A percentile compares a stretch with the other conserved stretches of the same genome.
phyloP scores from a whole-genome alignment of 2,888 invertebrate species.

The Athalia circularis region DNA sequence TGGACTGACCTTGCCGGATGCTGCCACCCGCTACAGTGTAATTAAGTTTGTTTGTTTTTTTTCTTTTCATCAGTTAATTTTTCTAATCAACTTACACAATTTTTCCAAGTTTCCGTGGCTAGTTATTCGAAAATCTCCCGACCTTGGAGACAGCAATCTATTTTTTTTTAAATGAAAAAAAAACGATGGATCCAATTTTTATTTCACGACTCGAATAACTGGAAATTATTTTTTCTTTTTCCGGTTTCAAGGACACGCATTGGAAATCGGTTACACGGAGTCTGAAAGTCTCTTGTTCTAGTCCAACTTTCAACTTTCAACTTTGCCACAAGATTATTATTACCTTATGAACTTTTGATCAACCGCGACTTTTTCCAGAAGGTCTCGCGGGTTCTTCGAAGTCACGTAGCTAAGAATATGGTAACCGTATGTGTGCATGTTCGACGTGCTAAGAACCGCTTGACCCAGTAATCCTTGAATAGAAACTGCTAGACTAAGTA shows the following conservation, averaged over 20 bases:
- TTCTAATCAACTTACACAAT: background rate
- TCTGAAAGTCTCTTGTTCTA: background rate
- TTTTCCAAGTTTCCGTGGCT: no score
- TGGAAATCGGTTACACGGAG: no score
- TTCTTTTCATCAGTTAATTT: background rate
- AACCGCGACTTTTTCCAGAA: background rate
- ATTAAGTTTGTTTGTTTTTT: background rate
- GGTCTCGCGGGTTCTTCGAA: background rate
- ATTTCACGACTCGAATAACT: no score
- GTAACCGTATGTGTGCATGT: background rate
- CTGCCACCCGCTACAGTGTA: background rate
- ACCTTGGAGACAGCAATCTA: no score
- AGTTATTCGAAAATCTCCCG: no score
- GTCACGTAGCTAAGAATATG: background rate
- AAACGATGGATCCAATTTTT: no score
- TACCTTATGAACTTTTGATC: no score
- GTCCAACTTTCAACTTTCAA: conserved; percentile 11
- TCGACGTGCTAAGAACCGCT: conserved; percentile 34
- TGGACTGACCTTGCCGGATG: conserved; percentile 32
- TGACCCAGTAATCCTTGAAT: conserved; percentile 43
- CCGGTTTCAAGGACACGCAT: no score
- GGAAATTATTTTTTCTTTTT: no score
- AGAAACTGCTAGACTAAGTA: conserved; percentile 29
- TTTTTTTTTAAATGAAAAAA: no score
- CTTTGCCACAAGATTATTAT: background rate